phyloP scores from a whole-genome alignment of 2,888 invertebrate species.

The Acanthopleura granulata region DNA sequence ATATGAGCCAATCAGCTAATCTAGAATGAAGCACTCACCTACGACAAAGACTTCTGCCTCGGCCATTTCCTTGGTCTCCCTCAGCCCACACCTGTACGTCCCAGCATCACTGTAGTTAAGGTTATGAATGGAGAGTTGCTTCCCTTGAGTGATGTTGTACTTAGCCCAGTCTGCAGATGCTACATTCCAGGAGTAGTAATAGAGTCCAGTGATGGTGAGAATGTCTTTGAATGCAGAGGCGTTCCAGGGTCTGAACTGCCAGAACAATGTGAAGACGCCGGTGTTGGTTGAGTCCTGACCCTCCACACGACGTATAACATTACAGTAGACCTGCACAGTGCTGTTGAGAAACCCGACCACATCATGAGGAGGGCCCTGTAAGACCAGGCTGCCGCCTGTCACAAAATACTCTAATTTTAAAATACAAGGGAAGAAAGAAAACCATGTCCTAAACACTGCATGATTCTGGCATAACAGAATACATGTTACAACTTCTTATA shows the following conservation, averaged over 20 bases:
- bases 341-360: neutral
- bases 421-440: too few species aligned
- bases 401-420: neutral
- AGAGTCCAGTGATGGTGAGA: neutral
- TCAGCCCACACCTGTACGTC: neutral
- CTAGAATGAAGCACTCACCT: neutral
- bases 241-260: slow-evolving; percentile 1
- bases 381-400: neutral
- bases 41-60: neutral
- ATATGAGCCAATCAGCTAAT: too few species aligned
- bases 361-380: slow-evolving; percentile 4
- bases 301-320: neutral
- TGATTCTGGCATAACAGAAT: too few species aligned
- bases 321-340: slow-evolving; percentile 4
- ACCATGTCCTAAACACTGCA: too few species aligned
- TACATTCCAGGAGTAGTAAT: neutral
- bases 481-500: too few species aligned
- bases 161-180: neutral
- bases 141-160: slow-evolving; percentile 9
- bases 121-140: slow-evolving; percentile 9
- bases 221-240: neutral
- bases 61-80: neutral
- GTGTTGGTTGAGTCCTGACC: neutral
- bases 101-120: slow-evolving; percentile 5
- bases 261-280: neutral